phyloP scores from a whole-genome alignment of 2,888 invertebrate genomes.

The Aporophyla nigra region DNA sequence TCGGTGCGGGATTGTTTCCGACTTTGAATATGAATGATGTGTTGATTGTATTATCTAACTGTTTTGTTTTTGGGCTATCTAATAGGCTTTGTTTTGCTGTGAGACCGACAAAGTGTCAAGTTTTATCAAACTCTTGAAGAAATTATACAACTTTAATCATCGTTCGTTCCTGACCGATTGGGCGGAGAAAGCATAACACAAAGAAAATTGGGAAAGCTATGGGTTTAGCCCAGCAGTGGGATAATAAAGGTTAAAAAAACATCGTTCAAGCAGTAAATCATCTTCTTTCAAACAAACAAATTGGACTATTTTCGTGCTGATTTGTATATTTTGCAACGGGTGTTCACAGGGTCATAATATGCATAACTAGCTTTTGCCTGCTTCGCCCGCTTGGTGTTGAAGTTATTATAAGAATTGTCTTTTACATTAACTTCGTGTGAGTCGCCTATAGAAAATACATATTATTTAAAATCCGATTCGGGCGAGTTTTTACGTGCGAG shows the following conservation, averaged over 20 bases:
- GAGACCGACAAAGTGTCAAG: not conserved
- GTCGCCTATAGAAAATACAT: too few species aligned
- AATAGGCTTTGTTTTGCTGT: not conserved
- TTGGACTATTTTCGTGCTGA: not conserved
- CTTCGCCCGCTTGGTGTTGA: too few species aligned
- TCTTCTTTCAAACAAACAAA: not conserved
- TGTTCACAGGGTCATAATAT: too few species aligned
- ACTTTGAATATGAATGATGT: slow-evolving; percentile 52
- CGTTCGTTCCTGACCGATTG: not conserved
- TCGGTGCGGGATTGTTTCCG: slow-evolving; percentile 65
- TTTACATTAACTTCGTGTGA: too few species aligned
- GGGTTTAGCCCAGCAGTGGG: too few species aligned
- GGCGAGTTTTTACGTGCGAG: too few species aligned
- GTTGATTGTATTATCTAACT: slow-evolving; percentile 36
- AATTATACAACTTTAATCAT: not conserved
- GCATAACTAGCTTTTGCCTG: not conserved
- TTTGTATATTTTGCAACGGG: not conserved
- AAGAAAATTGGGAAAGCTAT: not conserved
- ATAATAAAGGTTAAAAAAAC: not conserved
- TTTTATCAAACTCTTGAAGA: not conserved
- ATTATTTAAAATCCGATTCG: not conserved
- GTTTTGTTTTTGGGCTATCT: slow-evolving; percentile 4
- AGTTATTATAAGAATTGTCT: too few species aligned
- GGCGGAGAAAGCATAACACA: not conserved
- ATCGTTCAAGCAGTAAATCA: not conserved